A percentile compares a stretch with the other conserved stretches of the same genome.
phyloP scores from a whole-genome alignment of 2,113 vertebrate species.

The Caranx ignobilis region DNA sequence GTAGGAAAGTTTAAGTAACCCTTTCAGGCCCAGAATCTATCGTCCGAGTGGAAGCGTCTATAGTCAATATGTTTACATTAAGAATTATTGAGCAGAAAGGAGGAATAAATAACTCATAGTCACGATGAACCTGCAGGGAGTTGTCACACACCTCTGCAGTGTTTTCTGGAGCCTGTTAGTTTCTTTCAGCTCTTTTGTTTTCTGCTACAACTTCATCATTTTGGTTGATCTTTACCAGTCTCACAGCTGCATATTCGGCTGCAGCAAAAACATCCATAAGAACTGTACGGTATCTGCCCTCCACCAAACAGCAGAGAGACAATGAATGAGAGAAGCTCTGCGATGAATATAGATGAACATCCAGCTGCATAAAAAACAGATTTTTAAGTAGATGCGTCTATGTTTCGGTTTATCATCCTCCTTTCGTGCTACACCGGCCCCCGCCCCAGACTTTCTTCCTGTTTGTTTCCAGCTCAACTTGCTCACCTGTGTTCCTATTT shows the following conservation, averaged over 20 bases:
- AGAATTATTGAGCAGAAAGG: neutral
- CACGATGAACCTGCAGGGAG: neutral
- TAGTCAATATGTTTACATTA: slow-evolving; percentile 16
- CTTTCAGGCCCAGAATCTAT: neutral
- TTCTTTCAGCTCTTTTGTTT: neutral
- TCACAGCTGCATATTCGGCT: neutral
- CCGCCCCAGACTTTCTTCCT: no score
- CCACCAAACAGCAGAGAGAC: no score
- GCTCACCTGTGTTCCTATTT: no score
- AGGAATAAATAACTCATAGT: neutral
- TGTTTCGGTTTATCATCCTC: no score
- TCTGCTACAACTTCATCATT: neutral
- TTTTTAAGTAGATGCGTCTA: no score
- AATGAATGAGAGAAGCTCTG: neutral
- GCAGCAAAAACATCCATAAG: no score
- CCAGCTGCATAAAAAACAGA: no score
- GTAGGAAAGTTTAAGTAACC: neutral
- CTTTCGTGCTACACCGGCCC: no score
- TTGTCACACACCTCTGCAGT: neutral
- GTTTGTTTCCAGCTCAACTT: no score
- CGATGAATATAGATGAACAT: neutral
- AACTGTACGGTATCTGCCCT: no score
- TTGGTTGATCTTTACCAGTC: neutral
- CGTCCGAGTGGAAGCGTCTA: neutral
- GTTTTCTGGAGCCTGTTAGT: neutral